These are phyloP conservation scores for Crioceris asparagi DNA, from an alignment of 2,888 invertebrate species.

Conservation along the genomic window DNA sequence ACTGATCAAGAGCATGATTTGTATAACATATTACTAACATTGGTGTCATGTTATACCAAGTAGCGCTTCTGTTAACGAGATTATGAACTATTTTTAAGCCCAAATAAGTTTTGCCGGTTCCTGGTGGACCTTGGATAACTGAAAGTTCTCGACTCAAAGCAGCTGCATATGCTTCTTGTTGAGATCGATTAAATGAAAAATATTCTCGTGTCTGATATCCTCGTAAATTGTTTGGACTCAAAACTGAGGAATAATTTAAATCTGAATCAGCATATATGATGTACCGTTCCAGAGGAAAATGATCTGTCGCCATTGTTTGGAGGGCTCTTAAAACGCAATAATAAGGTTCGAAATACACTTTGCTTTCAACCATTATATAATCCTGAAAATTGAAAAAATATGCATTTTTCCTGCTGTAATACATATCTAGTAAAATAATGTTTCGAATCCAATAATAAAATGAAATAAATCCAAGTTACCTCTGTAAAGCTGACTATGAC, in stretches of 20 bases:
- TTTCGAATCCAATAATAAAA: too few species aligned
- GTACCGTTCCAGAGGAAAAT: constrained; percentile 58
- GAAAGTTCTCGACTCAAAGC: constrained; percentile 61
- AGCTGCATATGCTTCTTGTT: constrained; percentile 52
- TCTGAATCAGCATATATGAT: constrained; percentile 45
- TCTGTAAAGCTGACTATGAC: too few species aligned
- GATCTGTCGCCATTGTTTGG: constrained; percentile 43
- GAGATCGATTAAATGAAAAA: constrained; percentile 37
- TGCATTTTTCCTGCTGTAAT: constrained; percentile 32
- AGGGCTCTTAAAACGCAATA: constrained; percentile 61
- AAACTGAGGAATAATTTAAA: constrained; percentile 7
- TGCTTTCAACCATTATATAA: constrained; percentile 62
- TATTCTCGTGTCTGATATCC: not conserved
- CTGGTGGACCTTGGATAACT: constrained; percentile 80
- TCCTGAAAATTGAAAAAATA: too few species aligned
- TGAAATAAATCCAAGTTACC: too few species aligned
- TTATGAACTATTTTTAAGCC: constrained; percentile 64
- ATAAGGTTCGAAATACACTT: constrained; percentile 73
- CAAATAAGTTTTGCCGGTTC: constrained; percentile 76
- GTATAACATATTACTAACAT: constrained; percentile 74
- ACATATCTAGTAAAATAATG: too few species aligned
- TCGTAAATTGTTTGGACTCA: not conserved
- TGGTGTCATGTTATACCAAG: constrained; percentile 41
- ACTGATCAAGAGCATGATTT: constrained; percentile 81
- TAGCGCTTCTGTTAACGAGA: constrained; percentile 46